Base-by-base conservation (phyloP, 2,888 invertebrate species). In the Ctenicera cuprea region DNA sequence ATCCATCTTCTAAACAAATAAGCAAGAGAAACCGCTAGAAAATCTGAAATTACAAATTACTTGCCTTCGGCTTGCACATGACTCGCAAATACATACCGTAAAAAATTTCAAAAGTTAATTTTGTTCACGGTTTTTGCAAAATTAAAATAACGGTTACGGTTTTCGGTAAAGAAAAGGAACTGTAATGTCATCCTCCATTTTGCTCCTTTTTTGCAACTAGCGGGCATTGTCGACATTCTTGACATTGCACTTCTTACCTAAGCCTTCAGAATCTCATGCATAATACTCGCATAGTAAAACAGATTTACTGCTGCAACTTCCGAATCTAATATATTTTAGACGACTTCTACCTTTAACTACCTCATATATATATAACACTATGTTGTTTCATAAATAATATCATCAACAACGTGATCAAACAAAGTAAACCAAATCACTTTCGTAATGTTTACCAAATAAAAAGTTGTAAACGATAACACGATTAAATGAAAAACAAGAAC, bases 1-100 rank as follows among this genome's bases (percentile, higher is more conserved):
- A 68, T 73, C 57, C 48, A 73, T 73, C 67, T 73, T 73, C 73
- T 68, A 68, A 73, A 61, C 52, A 74, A 74, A 70, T 64, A 69
- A 70, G 54, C 41, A 48, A 66, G 52, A 43, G 48, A 61, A 61
- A 73, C 63, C 57, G 64, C 64, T 68, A 73, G 68, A 57, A 68
- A 69, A 71, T 50, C 50, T 22, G 20, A 64, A 65, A 67, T 66
- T 64, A 45, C 65, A 66, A 71, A 71, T 71, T 65, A 50, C 57
- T 64, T 26, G 65, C 71, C 71, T 66, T 71, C 65, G 71, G 65
- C 65, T 66, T 41, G 48, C 59, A 50, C 65, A 65, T 71, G 65
- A 59, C 61, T 67, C 57, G 67, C 67, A 41, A 57, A 57, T 54
- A 54, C 41, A 20, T 18, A 33, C 18, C 20, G 41, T 22, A 52